phyloP scores from a whole-genome alignment of 2,113 vertebrate species.

The Chitala chitala region DNA sequence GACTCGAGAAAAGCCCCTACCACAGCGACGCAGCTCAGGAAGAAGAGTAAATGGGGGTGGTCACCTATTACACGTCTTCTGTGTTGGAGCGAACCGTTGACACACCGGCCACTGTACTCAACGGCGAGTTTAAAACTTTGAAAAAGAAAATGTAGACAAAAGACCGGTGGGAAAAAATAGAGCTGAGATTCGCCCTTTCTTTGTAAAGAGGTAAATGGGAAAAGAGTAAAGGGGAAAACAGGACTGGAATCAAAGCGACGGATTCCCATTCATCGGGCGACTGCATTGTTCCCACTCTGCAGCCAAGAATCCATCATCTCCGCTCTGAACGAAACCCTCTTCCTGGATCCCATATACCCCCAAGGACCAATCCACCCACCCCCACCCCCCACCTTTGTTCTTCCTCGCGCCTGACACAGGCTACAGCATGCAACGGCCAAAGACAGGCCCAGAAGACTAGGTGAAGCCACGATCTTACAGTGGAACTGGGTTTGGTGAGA shows the following conservation, averaged over 20 bases:
- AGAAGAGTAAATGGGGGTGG: too few relatives aligned
- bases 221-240: neutral
- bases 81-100: too few relatives aligned
- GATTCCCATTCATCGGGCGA: conserved; percentile 9
- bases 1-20: neutral
- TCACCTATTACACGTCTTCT: too few relatives aligned
- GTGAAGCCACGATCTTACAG: conserved; percentile 14
- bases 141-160: conserved; percentile 1
- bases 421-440: conserved; percentile 5
- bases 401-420: neutral
- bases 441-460: too few relatives aligned
- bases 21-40: too few relatives aligned
- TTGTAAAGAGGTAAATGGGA: neutral
- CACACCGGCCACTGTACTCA: neutral
- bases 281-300: conserved; percentile 12
- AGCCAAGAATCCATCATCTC: neutral
- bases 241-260: neutral
- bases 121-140: conserved; percentile 18
- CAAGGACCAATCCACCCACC: neutral
- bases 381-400: neutral
- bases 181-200: neutral
- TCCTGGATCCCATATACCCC: neutral
- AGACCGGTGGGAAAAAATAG: neutral
- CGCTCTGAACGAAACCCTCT: neutral
- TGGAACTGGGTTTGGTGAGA: neutral